A percentile compares a stretch with the other conserved stretches of the same genome.
Conservation (phyloP, 2,888 invertebrate species). For the Diachrysia chrysitis region DNA sequence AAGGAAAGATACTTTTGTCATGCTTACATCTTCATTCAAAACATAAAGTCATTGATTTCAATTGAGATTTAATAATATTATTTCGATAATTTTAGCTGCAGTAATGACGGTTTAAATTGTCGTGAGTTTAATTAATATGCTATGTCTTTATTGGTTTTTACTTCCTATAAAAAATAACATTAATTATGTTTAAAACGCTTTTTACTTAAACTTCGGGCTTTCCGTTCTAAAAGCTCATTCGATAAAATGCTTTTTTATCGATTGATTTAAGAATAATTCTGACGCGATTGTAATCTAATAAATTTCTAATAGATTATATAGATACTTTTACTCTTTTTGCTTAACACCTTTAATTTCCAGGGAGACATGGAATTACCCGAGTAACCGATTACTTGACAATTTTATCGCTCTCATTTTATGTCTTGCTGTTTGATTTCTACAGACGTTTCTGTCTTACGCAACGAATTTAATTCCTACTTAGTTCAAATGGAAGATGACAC, state of each 20-base stretch:
- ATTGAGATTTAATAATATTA: neutral
- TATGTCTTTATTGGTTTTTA: too few relatives aligned
- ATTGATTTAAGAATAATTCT: too few relatives aligned
- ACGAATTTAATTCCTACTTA: conserved; percentile 28
- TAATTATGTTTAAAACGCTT: too few relatives aligned
- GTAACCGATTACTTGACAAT: conserved; percentile 6
- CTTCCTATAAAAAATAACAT: too few relatives aligned
- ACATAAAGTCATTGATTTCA: neutral
- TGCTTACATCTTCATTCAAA: neutral
- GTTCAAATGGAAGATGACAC: conserved; percentile 36
- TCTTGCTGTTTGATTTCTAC: conserved; percentile 10
- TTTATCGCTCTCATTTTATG: conserved; percentile 9
- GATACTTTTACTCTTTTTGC: neutral
- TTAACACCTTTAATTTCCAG: conserved; percentile 8
- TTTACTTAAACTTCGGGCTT: too few relatives aligned
- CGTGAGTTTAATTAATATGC: neutral
- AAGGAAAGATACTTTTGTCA: neutral
- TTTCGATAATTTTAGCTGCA: neutral
- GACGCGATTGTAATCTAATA: neutral
- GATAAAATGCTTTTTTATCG: too few relatives aligned
- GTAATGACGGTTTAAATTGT: neutral
- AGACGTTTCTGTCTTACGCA: conserved; percentile 21
- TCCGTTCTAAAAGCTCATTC: too few relatives aligned
- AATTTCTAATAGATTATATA: neutral
- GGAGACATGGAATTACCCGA: neutral